Evolutionary conservation across 2,888 invertebrate genomes (phyloP).

Genomic region (Plagodis pulveraria): DNA sequence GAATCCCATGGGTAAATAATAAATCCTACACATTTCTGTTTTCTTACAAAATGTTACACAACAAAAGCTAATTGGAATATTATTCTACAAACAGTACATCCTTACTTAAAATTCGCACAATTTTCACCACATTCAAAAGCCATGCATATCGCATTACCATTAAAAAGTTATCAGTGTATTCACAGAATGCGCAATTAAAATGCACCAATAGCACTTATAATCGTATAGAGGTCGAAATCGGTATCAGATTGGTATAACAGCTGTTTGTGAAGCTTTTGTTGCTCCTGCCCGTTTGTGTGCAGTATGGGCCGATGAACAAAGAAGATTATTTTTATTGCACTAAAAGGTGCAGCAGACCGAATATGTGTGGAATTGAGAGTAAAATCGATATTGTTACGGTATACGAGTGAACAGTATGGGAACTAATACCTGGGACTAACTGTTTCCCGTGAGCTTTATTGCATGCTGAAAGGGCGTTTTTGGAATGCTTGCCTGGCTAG

Average conservation of each 20-base stretch:
- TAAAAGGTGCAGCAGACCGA: slow-evolving; percentile 74
- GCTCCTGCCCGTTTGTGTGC: slow-evolving; percentile 60
- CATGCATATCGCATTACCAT: slow-evolving; percentile 1
- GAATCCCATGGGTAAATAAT: too few species aligned
- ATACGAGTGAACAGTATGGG: slow-evolving; percentile 13
- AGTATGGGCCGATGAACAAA: slow-evolving; percentile 67
- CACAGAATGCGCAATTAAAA: slow-evolving; percentile 48
- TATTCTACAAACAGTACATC: too few species aligned
- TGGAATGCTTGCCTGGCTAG: too few species aligned
- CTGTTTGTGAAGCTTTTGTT: slow-evolving; percentile 58
- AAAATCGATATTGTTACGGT: slow-evolving; percentile 56
- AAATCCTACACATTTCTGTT: too few species aligned
- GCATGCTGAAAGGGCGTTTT: too few species aligned
- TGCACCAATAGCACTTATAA: slow-evolving; percentile 39
- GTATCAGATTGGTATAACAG: slow-evolving; percentile 65
- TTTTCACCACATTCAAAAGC: background rate
- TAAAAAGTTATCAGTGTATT: slow-evolving; percentile 14
- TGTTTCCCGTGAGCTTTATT: too few species aligned
- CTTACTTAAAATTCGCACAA: too few species aligned
- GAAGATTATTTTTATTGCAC: slow-evolving; percentile 82
- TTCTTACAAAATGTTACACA: too few species aligned
- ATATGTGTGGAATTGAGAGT: slow-evolving; percentile 72
- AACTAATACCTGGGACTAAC: background rate
- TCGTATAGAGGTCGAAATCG: slow-evolving; percentile 47
- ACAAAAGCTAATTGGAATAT: too few species aligned